A percentile compares a stretch with the other conserved stretches of the same genome.
Evolutionary conservation across 2,113 vertebrate genomes (phyloP).

Genomic region (Heliornis fulica): DNA sequence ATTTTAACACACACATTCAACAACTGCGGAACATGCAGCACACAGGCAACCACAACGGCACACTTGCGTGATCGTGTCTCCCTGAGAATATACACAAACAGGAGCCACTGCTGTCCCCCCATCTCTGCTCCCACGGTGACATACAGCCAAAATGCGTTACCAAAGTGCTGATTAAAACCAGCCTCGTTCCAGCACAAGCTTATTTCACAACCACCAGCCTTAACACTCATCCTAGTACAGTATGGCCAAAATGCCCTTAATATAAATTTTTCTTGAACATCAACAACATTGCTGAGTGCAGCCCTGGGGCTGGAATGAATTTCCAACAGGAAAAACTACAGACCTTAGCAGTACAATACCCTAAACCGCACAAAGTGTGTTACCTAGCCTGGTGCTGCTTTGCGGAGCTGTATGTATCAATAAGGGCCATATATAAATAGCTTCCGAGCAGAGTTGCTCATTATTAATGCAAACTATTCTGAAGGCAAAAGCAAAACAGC

Average conservation of each 20-base stretch:
- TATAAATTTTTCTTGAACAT: not conserved
- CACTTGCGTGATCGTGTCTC: not conserved
- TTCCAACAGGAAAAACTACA: not conserved
- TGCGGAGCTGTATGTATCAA: accelerated
- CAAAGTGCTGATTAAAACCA: not conserved
- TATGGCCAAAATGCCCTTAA: not conserved
- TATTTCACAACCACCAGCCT: not conserved
- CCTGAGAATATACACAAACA: not conserved
- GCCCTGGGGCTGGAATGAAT: not conserved
- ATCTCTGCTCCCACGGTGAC: not conserved
- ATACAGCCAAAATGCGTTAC: accelerated
- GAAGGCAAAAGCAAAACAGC: conserved; percentile 31
- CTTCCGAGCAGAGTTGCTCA: conserved; percentile 6
- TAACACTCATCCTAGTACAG: not conserved
- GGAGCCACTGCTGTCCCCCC: not conserved
- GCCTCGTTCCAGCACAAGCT: not conserved
- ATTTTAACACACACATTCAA: not conserved
- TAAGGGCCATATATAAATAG: not conserved
- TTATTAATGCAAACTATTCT: conserved; percentile 58
- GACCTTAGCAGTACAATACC: not conserved
- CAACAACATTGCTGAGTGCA: not conserved
- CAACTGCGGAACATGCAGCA: not conserved
- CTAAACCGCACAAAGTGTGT: not conserved
- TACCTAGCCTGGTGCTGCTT: not conserved
- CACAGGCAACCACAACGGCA: not conserved